phyloP scores from a whole-genome alignment of 2,113 vertebrate genomes.

The Suricata suricatta region DNA sequence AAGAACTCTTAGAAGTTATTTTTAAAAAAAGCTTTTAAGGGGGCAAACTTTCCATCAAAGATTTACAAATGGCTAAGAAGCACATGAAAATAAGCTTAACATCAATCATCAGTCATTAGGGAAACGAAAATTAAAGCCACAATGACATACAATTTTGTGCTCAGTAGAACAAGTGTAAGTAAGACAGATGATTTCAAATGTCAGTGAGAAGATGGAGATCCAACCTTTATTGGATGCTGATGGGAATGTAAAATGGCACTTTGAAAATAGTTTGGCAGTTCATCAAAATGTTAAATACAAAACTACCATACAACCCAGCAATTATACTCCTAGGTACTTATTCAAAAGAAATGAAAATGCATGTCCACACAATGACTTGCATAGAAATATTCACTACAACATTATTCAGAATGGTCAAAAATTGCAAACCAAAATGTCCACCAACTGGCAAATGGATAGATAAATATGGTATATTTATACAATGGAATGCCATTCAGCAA shows the following conservation, averaged over 20 bases:
- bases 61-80: not conserved
- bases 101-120: not conserved
- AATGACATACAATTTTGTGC: not conserved
- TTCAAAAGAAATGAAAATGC: constrained; percentile 5
- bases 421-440: not conserved
- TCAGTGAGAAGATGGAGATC: not conserved
- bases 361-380: not conserved
- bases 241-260: not conserved
- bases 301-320: not conserved
- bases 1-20: not conserved
- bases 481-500: not conserved
- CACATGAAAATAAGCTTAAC: not conserved
- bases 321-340: not conserved
- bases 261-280: not conserved
- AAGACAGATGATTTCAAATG: not conserved
- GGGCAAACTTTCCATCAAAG: not conserved
- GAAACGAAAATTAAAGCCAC: not conserved
- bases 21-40: not conserved
- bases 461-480: not conserved
- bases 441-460: not conserved
- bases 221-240: not conserved
- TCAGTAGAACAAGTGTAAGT: not conserved
- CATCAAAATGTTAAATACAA: not conserved
- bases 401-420: not conserved
- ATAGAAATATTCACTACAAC: not conserved